phyloP scores from a whole-genome alignment of 2,113 vertebrate genomes.

The Calidris pygmaea region DNA sequence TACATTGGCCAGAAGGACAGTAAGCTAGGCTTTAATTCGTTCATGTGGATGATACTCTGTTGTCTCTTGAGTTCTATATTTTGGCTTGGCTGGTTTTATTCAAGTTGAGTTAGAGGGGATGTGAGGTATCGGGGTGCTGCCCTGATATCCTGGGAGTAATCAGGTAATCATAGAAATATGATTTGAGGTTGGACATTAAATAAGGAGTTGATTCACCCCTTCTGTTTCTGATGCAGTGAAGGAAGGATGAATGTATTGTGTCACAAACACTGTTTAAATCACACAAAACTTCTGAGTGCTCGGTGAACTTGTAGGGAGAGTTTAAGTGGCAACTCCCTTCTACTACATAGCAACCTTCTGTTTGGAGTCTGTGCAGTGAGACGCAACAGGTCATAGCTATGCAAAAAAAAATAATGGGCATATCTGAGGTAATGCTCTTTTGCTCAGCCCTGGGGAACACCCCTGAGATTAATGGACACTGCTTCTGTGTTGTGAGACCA shows the following conservation, averaged over 20 bases:
- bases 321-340: neutral
- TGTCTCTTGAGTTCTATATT: neutral
- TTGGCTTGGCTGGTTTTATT: neutral
- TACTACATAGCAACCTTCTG: neutral
- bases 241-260: neutral
- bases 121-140: neutral
- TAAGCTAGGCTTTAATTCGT: neutral
- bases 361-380: neutral
- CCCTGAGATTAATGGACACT: neutral
- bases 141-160: neutral
- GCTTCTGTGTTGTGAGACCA: neutral
- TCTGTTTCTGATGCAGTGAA: neutral
- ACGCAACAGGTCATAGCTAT: fast-evolving
- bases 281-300: neutral
- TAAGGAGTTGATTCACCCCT: neutral
- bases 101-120: neutral
- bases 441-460: neutral
- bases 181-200: neutral
- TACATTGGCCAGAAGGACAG: neutral
- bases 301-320: fast-evolving
- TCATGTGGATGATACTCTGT: neutral
- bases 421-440: neutral
- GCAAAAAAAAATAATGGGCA: neutral
- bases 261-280: fast-evolving
- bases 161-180: fast-evolving